phyloP scores from a whole-genome alignment of 2,797 vertebrate genomes.

The Sebastes diaconus region DNA sequence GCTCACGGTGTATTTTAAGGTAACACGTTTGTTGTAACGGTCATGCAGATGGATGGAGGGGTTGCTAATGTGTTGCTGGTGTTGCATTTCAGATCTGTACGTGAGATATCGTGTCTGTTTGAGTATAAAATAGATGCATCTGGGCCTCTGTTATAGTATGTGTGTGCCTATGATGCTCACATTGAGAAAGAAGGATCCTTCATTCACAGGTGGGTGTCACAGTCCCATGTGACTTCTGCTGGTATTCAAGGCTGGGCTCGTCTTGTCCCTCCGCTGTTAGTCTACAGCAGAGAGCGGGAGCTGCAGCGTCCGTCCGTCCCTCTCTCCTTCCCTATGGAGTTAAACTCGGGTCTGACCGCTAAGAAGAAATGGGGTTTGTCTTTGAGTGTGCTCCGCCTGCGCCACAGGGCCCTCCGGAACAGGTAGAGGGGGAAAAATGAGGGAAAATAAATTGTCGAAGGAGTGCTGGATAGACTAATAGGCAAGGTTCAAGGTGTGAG shows the following conservation, averaged over 20 bases:
- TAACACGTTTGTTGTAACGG: not conserved
- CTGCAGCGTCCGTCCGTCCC: not conserved
- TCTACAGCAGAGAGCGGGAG: slow-evolving; percentile 21
- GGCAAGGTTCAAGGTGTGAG: not conserved
- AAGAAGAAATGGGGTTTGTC: slow-evolving; percentile 77
- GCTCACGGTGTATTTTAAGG: slow-evolving; percentile 33
- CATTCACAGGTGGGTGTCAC: slow-evolving; percentile 73
- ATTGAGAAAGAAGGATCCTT: slow-evolving; percentile 47
- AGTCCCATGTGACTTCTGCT: slow-evolving; percentile 66
- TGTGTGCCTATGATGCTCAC: slow-evolving; percentile 2
- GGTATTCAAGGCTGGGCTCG: slow-evolving; percentile 65
- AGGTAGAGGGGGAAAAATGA: slow-evolving; percentile 66
- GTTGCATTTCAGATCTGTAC: slow-evolving; percentile 33
- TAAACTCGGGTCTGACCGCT: slow-evolving; percentile 34
- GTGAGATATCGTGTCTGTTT: slow-evolving; percentile 21
- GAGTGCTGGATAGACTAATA: slow-evolving; percentile 10
- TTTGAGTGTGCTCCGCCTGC: slow-evolving; percentile 77
- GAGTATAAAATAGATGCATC: not conserved
- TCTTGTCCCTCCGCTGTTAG: slow-evolving; percentile 22
- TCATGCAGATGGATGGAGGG: slow-evolving; percentile 3
- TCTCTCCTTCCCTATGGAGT: slow-evolving; percentile 65
- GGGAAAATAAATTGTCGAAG: not conserved
- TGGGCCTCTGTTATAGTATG: not conserved
- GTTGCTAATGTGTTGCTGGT: slow-evolving; percentile 23
- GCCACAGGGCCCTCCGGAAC: slow-evolving; percentile 75